A percentile compares a stretch with the other conserved stretches of the same genome.
Conservation (phyloP, 2,888 invertebrate genomes). For the Antheraea assamensis region DNA sequence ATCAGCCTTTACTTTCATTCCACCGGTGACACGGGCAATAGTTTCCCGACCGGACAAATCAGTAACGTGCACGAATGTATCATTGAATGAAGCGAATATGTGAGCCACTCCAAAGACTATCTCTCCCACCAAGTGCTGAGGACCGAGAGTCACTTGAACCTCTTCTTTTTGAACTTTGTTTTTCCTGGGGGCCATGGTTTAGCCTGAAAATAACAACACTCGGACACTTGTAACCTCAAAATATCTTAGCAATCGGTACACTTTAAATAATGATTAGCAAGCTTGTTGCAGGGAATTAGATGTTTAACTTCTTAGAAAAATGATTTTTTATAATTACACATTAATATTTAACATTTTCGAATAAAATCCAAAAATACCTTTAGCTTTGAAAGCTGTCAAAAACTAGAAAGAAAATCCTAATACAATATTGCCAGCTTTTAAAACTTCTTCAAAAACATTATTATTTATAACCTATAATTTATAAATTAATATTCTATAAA, state of each 20-base stretch:
- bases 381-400: slow-evolving; percentile 78
- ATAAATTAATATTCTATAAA: not conserved
- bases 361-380: slow-evolving; percentile 64
- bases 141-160: slow-evolving; percentile 97
- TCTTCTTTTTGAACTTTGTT: slow-evolving; percentile 98
- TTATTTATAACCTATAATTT: not conserved
- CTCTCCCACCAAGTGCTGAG: slow-evolving; percentile 98
- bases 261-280: not conserved
- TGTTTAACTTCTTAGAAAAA: slow-evolving; percentile 27
- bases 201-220: slow-evolving; percentile 77
- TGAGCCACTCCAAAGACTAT: slow-evolving; percentile 99
- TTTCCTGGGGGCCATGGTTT: slow-evolving; percentile 97
- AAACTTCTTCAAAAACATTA: not conserved
- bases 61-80: slow-evolving; percentile 99
- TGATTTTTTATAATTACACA: slow-evolving; percentile 49
- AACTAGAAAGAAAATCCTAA: slow-evolving; percentile 60
- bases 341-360: slow-evolving; percentile 43
- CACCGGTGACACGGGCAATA: slow-evolving; percentile 96
- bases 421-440: slow-evolving; percentile 19
- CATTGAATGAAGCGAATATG: slow-evolving; percentile 99
- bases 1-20: slow-evolving; percentile 99
- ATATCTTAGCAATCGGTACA: slow-evolving; percentile 47
- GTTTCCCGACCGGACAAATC: slow-evolving; percentile 99
- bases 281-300: slow-evolving; percentile 16
- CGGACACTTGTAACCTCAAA: slow-evolving; percentile 69